Evolutionary conservation across 2,888 invertebrate genomes (phyloP).

Genomic region (Scaptomyza polygonia): DNA sequence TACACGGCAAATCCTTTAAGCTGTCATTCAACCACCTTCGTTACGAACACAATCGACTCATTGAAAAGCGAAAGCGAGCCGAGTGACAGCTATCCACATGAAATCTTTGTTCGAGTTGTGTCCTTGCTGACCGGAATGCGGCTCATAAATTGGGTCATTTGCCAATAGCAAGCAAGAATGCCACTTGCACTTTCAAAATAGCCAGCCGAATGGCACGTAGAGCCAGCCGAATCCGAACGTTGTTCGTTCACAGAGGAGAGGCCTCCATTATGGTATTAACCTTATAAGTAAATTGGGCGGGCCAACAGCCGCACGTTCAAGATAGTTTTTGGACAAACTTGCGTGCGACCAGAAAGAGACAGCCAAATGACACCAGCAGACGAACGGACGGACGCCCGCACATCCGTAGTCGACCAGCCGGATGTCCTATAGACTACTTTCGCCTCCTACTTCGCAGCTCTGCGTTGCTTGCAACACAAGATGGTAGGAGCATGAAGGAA

Average conservation of each 20-base stretch:
- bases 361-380: conserved; percentile 65
- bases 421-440: conserved; percentile 10
- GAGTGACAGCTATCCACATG: conserved; percentile 48
- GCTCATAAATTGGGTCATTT: conserved; percentile 78
- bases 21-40: conserved; percentile 16
- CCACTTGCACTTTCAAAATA: conserved; percentile 77
- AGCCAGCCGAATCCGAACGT: conserved; percentile 18
- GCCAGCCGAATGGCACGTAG: conserved; percentile 46
- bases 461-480: background rate
- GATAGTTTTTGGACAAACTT: conserved; percentile 79
- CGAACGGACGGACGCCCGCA: conserved; percentile 58
- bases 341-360: conserved; percentile 74
- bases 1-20: conserved; percentile 15
- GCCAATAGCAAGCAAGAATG: conserved; percentile 68
- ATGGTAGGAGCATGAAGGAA: conserved; percentile 49
- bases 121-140: conserved; percentile 67
- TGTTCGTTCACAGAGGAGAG: conserved; percentile 4
- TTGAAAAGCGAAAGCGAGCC: conserved; percentile 58
- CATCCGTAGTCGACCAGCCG: conserved; percentile 60
- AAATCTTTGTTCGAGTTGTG: conserved; percentile 38
- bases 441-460: background rate
- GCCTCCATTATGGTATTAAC: conserved; percentile 72
- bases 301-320: conserved; percentile 50
- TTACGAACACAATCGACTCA: conserved; percentile 27
- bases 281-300: conserved; percentile 78